Evolutionary conservation across 2,888 invertebrate genomes (phyloP).

Genomic region (Diploptera punctata): DNA sequence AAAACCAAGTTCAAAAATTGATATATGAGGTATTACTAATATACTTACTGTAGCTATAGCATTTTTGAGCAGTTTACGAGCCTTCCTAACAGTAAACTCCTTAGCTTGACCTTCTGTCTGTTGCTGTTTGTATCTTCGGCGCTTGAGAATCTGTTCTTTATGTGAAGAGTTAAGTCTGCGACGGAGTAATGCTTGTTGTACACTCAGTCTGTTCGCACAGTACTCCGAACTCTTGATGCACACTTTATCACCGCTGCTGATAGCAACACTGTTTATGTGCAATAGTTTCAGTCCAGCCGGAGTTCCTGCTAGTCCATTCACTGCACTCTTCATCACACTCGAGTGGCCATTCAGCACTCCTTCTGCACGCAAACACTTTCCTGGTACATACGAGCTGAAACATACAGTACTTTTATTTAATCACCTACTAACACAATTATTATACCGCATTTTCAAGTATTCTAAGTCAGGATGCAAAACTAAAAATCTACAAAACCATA

Average conservation of each 20-base stretch:
- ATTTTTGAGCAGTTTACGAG: conserved; percentile 56
- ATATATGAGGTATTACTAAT: background rate
- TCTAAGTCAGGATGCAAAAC: no score
- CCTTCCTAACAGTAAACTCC: conserved; percentile 48
- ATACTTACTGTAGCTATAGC: conserved; percentile 56
- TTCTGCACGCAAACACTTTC: conserved; percentile 36
- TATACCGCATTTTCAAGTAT: no score
- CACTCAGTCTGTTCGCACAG: conserved; percentile 58
- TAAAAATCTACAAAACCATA: no score
- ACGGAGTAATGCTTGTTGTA: conserved; percentile 59
- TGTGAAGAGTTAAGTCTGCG: conserved; percentile 50
- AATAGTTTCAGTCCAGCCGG: conserved; percentile 37
- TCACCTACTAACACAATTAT: no score
- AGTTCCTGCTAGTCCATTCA: conserved; percentile 24
- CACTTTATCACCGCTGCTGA: conserved; percentile 41
- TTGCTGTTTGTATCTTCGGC: conserved; percentile 49
- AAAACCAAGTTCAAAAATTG: no score
- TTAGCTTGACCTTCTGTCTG: conserved; percentile 49
- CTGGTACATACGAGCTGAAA: conserved; percentile 34
- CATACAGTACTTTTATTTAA: no score
- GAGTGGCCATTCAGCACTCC: conserved; percentile 34
- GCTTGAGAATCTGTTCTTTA: conserved; percentile 49
- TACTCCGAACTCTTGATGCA: conserved; percentile 52
- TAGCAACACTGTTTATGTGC: conserved; percentile 17
- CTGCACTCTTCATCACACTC: conserved; percentile 27